Base-by-base conservation (phyloP, 2,888 invertebrate species). In the Peribatodes rhomboidaria region DNA sequence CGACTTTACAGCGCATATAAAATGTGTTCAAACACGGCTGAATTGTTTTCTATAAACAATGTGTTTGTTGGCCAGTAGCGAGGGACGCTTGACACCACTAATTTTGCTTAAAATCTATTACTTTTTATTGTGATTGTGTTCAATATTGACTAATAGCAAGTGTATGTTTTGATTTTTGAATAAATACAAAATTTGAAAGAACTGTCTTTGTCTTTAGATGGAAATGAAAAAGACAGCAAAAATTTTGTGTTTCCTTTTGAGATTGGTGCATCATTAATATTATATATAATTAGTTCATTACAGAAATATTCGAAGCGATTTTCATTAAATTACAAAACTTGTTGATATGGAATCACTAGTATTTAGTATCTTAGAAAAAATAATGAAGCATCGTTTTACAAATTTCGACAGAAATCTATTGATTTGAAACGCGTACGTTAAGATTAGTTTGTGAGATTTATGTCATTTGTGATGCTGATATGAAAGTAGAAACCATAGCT, bases 331-430 rank as follows among this genome's bases (percentile, higher is more conserved):
- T 58, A 53, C 55, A 49, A 60, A 46, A 55, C 18, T 47, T 31
- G 16, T 13, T 64, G 58, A 64, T 64, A 64, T 64, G 64, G 35
- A 61, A 47, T 55, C 37, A 49, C 44, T 44, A 58, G 47, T 31
- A 44, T 20, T 54, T 47, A 27, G 11, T 16, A 42, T 16, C 11
- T 33, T 35, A 53, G 14, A 39, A 49, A 41, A n/a, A 62, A 50
- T 22, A 0, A 18, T 14, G 22, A 39, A 47, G 33, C 47, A 41
- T 50, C 31, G 16, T 37, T 11, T 10, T 7, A 6, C 33, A 27
- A 42, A 54, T 14, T 14, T 11, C 18, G 2, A 49, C 37, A 35
- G 8, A 54, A 31, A 8, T 27, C 27, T 35, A 20, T 20, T 46
- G 16, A 13, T 27, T 14, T 39, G 35, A 50, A 37, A 50, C 14